A percentile compares a stretch with the other conserved stretches of the same genome.
phyloP scores from a whole-genome alignment of 2,888 invertebrate species.

The Sinohyriopsis cumingii region DNA sequence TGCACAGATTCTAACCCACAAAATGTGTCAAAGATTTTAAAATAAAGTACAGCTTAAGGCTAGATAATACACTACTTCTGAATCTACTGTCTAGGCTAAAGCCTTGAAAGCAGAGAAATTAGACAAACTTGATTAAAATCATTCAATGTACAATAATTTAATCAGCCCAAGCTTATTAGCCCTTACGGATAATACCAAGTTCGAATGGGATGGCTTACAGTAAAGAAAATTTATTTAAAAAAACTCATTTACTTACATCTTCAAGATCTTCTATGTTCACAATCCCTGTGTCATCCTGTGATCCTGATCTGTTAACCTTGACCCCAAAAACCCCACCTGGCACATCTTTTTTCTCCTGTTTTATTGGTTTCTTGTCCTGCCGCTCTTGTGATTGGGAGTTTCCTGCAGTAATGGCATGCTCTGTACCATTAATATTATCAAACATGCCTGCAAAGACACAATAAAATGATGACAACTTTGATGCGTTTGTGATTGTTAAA shows the following conservation, averaged over 20 bases:
- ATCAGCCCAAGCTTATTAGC: no score
- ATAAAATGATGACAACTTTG: neutral
- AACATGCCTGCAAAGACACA: conserved; percentile 55
- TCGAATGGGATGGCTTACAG: no score
- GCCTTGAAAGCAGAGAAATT: no score
- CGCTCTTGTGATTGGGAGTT: conserved; percentile 48
- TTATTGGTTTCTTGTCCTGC: conserved; percentile 43
- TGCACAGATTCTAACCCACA: no score
- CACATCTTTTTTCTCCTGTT: conserved; percentile 44
- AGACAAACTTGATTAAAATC: no score
- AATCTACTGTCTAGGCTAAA: no score
- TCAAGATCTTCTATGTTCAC: conserved; percentile 51
- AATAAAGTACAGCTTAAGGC: no score
- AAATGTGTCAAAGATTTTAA: no score
- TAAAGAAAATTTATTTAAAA: no score
- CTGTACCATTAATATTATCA: conserved; percentile 50
- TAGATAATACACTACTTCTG: no score
- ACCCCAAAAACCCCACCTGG: conserved; percentile 59
- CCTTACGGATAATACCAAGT: no score
- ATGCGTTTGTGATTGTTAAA: neutral
- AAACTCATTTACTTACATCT: conserved; percentile 42
- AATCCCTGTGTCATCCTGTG: conserved; percentile 45
- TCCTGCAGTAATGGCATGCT: conserved; percentile 47
- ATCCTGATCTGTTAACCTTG: conserved; percentile 52
- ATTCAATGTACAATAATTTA: no score